Percentiles rank a stretch among this genome's conserved stretches.
These are phyloP conservation scores for Pelodiscus sinensis DNA, from an alignment of 2,113 vertebrate genomes.

Conservation along the genomic window DNA sequence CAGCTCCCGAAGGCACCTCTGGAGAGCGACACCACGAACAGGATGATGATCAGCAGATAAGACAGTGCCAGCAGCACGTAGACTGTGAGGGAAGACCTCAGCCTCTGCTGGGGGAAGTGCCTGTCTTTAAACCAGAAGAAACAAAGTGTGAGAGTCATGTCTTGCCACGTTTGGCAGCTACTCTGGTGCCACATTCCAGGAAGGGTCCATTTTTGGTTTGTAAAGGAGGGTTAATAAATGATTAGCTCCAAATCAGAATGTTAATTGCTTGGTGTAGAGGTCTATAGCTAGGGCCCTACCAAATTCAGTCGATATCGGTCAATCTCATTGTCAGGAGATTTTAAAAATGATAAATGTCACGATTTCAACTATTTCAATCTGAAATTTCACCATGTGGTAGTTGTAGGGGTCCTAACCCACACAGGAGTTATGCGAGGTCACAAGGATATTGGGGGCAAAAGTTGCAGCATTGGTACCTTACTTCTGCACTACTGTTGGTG, in stretches of 20 bases:
- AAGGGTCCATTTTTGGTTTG: background rate
- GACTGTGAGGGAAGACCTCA: background rate
- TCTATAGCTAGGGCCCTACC: too few species aligned
- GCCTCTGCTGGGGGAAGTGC: background rate
- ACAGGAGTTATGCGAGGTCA: too few species aligned
- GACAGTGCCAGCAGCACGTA: constrained; percentile 22
- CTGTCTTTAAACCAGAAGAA: constrained; percentile 6
- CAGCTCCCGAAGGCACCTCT: background rate
- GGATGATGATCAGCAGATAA: constrained; percentile 12
- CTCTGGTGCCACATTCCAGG: background rate
- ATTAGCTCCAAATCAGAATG: background rate
- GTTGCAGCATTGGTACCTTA: too few species aligned
- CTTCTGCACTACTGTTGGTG: too few species aligned
- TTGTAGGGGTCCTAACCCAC: too few species aligned
- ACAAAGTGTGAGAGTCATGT: background rate
- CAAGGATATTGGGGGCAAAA: too few species aligned
- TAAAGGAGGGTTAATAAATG: background rate
- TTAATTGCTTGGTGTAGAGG: background rate
- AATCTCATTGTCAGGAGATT: too few species aligned
- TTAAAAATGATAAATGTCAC: too few species aligned
- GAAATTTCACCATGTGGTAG: too few species aligned
- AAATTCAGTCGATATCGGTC: too few species aligned
- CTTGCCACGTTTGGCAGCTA: fast-evolving
- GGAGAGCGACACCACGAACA: background rate
- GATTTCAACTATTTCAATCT: too few species aligned